Conservation (phyloP, 2,888 invertebrate species). For the Pseudanteris insignis region DNA sequence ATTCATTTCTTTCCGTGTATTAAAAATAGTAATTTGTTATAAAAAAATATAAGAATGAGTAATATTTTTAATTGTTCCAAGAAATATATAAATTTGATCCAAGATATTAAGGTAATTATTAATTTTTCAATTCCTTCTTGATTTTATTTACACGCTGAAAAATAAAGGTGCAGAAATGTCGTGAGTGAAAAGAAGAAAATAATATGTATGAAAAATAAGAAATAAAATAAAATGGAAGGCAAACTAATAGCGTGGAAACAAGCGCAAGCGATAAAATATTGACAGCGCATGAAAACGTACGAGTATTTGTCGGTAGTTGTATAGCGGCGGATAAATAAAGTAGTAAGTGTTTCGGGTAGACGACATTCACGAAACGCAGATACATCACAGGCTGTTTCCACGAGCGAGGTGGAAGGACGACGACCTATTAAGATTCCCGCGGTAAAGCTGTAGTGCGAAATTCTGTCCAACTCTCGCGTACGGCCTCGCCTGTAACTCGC, state of each 20-base stretch:
- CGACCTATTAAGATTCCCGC: conserved; percentile 45
- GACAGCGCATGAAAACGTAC: conserved; percentile 33
- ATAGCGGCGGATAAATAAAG: conserved; percentile 40
- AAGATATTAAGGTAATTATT: too few relatives aligned
- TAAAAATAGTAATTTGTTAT: too few relatives aligned
- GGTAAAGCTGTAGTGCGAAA: conserved; percentile 46
- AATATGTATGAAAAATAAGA: too few relatives aligned
- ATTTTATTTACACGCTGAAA: too few relatives aligned
- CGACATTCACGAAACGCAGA: conserved; percentile 33
- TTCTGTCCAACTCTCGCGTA: conserved; percentile 35
- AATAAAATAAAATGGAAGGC: too few relatives aligned
- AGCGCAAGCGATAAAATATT: conserved; percentile 26
- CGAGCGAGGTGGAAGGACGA: conserved; percentile 42
- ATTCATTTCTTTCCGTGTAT: too few relatives aligned
- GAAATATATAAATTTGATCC: too few relatives aligned
- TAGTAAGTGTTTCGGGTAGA: conserved; percentile 44
- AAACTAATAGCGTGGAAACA: conserved; percentile 19
- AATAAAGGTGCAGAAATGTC: too few relatives aligned
- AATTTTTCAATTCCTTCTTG: too few relatives aligned
- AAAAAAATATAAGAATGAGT: too few relatives aligned
- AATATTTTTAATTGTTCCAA: too few relatives aligned
- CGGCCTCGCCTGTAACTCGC: conserved; percentile 28
- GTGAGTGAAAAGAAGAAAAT: too few relatives aligned
- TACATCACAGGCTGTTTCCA: conserved; percentile 40
- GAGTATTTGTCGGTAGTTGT: conserved; percentile 36